Evolutionary conservation across 2,113 vertebrate genomes (phyloP).

Genomic region (Oriolus oriolus): DNA sequence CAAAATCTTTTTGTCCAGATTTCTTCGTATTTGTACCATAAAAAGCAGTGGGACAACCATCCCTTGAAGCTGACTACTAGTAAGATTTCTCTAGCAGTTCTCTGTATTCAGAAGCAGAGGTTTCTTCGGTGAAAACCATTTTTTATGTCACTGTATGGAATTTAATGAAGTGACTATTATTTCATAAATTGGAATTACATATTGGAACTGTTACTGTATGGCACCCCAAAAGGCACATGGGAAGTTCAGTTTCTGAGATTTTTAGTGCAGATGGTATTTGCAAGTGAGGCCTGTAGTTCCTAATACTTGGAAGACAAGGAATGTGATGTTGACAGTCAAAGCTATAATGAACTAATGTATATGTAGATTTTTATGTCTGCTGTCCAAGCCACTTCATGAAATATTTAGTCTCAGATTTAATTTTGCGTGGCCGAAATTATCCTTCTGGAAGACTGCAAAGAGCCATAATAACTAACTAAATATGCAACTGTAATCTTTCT

Average conservation of each 20-base stretch:
- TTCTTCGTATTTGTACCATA: not conserved
- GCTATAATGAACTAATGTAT: not conserved
- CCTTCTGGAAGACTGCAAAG: slow-evolving; percentile 35
- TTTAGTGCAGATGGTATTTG: not conserved
- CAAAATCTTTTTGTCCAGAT: not conserved
- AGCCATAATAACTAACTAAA: slow-evolving; percentile 47
- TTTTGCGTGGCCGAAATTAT: slow-evolving; percentile 21
- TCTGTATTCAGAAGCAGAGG: not conserved
- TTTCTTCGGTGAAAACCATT: not conserved
- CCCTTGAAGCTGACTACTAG: not conserved
- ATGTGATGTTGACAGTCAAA: not conserved
- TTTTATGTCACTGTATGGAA: not conserved
- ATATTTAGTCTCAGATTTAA: slow-evolving; percentile 45
- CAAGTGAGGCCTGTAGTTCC: not conserved
- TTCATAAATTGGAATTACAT: not conserved
- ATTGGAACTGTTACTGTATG: not conserved
- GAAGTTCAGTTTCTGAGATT: not conserved
- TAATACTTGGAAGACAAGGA: not conserved
- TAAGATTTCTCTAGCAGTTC: not conserved
- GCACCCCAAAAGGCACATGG: not conserved
- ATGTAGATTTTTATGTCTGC: slow-evolving; percentile 12
- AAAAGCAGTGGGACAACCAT: not conserved
- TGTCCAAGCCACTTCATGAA: slow-evolving; percentile 25
- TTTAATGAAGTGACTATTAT: not conserved
- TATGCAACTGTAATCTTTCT: slow-evolving; percentile 28